Conservation (phyloP, 2,113 vertebrate genomes). For the Hoplias malabaricus region DNA sequence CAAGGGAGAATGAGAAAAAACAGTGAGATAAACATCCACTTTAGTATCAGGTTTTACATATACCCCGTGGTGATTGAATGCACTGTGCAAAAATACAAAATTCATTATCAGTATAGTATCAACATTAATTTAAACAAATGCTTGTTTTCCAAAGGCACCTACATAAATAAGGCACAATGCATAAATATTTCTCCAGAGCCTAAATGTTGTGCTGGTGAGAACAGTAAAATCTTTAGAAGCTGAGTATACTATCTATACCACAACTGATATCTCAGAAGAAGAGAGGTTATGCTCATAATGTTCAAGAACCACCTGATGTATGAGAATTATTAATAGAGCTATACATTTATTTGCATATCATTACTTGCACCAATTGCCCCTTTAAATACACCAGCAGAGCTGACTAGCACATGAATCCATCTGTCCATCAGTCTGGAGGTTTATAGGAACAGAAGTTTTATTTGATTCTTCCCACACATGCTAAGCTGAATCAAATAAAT, state of each 20-base stretch:
- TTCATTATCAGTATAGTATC: background rate
- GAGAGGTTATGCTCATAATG: background rate
- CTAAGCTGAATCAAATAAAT: background rate
- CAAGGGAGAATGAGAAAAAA: slow-evolving; percentile 39
- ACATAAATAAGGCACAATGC: slow-evolving; percentile 3
- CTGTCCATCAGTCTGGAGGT: background rate
- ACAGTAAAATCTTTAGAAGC: background rate
- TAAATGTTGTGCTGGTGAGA: slow-evolving; percentile 12
- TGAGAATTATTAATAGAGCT: slow-evolving; percentile 29
- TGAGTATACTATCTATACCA: background rate
- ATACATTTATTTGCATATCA: slow-evolving; percentile 32
- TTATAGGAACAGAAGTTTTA: background rate
- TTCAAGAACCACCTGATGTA: slow-evolving; percentile 16
- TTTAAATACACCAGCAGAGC: too few species aligned
- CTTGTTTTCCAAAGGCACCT: background rate
- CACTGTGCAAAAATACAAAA: slow-evolving; percentile 30
- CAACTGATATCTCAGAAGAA: background rate
- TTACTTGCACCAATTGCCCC: too few species aligned
- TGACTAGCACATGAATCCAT: background rate
- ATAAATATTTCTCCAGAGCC: slow-evolving; percentile 18
- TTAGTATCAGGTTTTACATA: slow-evolving; percentile 22
- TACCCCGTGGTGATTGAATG: background rate
- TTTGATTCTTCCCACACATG: background rate
- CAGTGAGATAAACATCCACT: slow-evolving; percentile 35
- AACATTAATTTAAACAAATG: slow-evolving; percentile 22